phyloP scores from a whole-genome alignment of 2,888 invertebrate genomes.

The Thelaira solivaga region DNA sequence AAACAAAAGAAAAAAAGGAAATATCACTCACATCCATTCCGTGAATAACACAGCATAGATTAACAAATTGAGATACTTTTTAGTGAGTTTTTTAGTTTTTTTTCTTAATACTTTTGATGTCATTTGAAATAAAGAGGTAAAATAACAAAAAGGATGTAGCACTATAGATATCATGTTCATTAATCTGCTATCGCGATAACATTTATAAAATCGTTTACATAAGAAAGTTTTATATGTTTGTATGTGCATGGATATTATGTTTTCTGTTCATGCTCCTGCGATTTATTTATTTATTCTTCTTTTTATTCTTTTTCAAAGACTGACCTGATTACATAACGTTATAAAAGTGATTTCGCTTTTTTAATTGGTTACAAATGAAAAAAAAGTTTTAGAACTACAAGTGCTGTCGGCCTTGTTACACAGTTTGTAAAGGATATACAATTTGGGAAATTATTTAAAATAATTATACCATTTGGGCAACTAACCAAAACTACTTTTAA shows the following conservation, averaged over 20 bases:
- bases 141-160: slow-evolving; percentile 60
- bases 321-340: slow-evolving; percentile 42
- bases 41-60: slow-evolving; percentile 30
- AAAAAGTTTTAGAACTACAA: background rate
- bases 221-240: slow-evolving; percentile 43
- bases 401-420: slow-evolving; percentile 34
- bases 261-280: background rate
- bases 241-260: background rate
- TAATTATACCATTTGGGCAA: too few relatives aligned
- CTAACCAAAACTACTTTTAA: too few relatives aligned
- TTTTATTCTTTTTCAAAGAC: background rate
- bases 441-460: background rate
- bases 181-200: slow-evolving; percentile 64
- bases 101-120: slow-evolving; percentile 25
- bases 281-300: too few relatives aligned
- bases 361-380: slow-evolving; percentile 22
- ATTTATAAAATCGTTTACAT: slow-evolving; percentile 50
- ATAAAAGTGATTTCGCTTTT: slow-evolving; percentile 31
- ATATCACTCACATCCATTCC: slow-evolving; percentile 41
- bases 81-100: slow-evolving; percentile 22
- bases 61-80: slow-evolving; percentile 52
- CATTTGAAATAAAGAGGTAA: slow-evolving; percentile 39
- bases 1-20: slow-evolving; percentile 35
- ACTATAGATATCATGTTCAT: slow-evolving; percentile 65
- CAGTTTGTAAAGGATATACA: background rate